Evolutionary conservation across 2,113 vertebrate genomes (phyloP), one percentile per base, ranked within the genome.

Genomic region (Cichladusa arquata): DNA sequence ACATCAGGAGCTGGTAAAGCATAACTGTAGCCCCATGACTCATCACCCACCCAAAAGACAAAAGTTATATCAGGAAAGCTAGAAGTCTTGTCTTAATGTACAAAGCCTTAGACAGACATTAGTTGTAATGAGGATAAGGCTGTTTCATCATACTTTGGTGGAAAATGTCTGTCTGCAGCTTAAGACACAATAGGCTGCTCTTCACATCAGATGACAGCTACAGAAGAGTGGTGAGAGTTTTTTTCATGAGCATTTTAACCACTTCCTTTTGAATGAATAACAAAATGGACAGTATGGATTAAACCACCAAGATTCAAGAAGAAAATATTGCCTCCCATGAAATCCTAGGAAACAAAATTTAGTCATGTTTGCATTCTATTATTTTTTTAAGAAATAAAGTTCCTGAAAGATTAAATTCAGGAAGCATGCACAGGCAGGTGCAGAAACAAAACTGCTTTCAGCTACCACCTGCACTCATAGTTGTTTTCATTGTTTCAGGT

Each of bases 371-470:
- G 67, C 23, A 29, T 70, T 73, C 29, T 57, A 16, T 51, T 84
- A 11, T 71, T 85, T 80, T 79, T 94, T 56, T 40, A 61, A 85
- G 78, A 80, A 78, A 72, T 64, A 4, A 64, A 65, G 34, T 82
- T 74, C 40, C 48, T 83, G 44, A 83, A 89, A 93, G 58, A 95
- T 83, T 80, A 87, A 94, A 95, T 80, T 91, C 82, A 92, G n/a
- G 42, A 92, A 92, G 81, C 81, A 92, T 38, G 48, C 48, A 83
- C 65, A 90, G 42, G 33, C 65, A 94, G 64, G 85, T 64, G 54
- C 65, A 60, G 62, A 81, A 88, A 94, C 31, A 93, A 70, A 93
- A 78, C 48, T n/a, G 56, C 56, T 86, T 93, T 90, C 60, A 92
- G 69, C 48, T 85, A 67, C 64, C 95, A 91, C 83, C 92, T 95